Evolutionary conservation across 1,140 invertebrate species (phyloP), one percentile per base, ranked within the genome.

Genomic region (Popillia japonica): DNA sequence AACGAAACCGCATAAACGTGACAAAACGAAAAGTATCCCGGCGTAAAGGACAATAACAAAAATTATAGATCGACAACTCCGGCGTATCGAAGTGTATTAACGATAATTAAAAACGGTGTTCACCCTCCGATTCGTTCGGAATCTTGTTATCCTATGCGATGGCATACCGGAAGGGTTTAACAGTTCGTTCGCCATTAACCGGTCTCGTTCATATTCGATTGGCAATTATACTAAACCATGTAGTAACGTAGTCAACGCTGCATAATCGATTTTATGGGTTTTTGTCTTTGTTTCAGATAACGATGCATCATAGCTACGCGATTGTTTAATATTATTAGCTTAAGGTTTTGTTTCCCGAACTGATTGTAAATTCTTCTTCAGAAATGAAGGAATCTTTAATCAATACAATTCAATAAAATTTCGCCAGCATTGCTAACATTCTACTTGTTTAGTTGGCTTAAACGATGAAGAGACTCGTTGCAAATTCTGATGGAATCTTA

Each of bases 81-180:
- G 22, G 6, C 61, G 61, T 9, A 8, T 20, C 61, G 6, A 23
- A 34, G 27, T 20, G 27, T 68, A 20, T 68, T 68, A 68, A 68
- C 20, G 61, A 68, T 68, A 68, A 68, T 68, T 68, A 68, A 68
- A 68, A 68, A 68, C 61, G 61, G 22, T 68, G 22, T 68, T 68
- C 61, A 68, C 27, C 27, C 61, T 27, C 14, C 61, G 61, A 7
- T 68, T 23, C 61, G 22, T 68, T 68, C 20, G 8, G 61, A 20
- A 68, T 68, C 61, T 68, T 68, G 61, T 68, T 68, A 68, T 68
- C 20, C n/a, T 34, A 11, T 20, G 20, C 61, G 61, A 68, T 68
- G 20, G 61, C n/a, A 68, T 68, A 0, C 61, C 3, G 61, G 61
- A 10, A 68, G 10, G 61, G 61, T 20, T 68, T 68, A 68, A 27